Base-by-base conservation (phyloP, 2,888 invertebrate genomes). In the Petrolisthes manimaculis region DNA sequence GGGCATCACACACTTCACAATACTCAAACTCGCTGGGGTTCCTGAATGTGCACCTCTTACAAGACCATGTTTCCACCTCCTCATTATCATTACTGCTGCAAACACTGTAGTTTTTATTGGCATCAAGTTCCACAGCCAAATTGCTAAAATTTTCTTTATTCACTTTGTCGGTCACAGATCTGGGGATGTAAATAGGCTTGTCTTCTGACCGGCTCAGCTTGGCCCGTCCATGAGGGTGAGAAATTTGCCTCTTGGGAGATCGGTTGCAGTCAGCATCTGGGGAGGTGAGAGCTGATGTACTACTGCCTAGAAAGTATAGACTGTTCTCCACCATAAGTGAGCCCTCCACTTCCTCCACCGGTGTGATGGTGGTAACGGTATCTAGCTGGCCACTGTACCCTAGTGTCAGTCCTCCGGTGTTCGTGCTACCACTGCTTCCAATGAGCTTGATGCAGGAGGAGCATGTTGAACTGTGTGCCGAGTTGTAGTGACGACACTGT, bases 271-370 rank as follows among this genome's bases (percentile, higher is more conserved):
- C 88, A 21, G 81, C 74, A 21, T 88, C 88, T 14, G 88, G 78
- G 14, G 84, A 84, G 21, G 88, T 84, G 51, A 84, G 55, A n/a
- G 84, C 88, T 53, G 88, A 84, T n/a, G 88, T 79, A 79, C 75
- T 87, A 55, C 86, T 91, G n/a, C 89, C 91, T 8, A 91, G 78
- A 69, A 91, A 91, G 61, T 91, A 91, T 3, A 91, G 84, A 77
- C 86, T 89, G 78, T 91, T 91, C 67, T 91, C 91, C 24, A 91
- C 89, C 89, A 91, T 91, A 75, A 91, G 85, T 51, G 89, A 84
- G 5, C 91, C 88, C 74, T 91, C 91, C 84, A 91, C 91, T 80
- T 91, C 89, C 79, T 91, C 91, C n/a, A 91, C 91, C 24, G 91
- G 91, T 18, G 91, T 88, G 18, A 91, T 89, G 54, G 78, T 86